These are phyloP conservation scores for Urocitellus parryii DNA, from an alignment of 2,113 vertebrate species.

Conservation along the genomic window DNA sequence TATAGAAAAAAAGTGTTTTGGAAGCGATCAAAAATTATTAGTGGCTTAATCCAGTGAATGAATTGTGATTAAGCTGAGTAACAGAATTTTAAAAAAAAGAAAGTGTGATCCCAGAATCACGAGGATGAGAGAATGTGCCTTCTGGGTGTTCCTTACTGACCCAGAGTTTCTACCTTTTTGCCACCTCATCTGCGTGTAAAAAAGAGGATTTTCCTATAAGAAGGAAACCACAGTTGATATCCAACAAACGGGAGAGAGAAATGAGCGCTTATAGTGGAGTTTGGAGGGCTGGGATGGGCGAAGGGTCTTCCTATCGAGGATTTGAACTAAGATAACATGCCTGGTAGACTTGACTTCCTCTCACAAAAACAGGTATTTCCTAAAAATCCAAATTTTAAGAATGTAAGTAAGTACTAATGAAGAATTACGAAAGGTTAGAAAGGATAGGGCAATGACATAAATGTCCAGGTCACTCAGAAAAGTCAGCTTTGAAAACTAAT, in stretches of 20 bases:
- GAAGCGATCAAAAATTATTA: conserved; percentile 14
- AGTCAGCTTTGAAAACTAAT: neutral
- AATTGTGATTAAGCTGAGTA: neutral
- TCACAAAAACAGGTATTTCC: neutral
- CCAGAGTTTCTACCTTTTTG: neutral
- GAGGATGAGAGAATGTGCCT: neutral
- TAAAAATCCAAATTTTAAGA: neutral
- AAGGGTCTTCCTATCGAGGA: neutral
- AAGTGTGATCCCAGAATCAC: neutral
- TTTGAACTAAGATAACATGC: neutral
- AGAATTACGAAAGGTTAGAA: conserved; percentile 16
- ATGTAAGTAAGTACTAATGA: neutral
- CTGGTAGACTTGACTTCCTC: neutral
- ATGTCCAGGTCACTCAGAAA: neutral
- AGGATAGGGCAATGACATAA: neutral
- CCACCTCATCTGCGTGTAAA: neutral
- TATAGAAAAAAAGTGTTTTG: neutral
- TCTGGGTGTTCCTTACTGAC: neutral
- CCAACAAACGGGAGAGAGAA: neutral
- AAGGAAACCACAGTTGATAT: neutral
- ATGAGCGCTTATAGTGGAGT: neutral
- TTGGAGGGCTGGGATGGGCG: neutral
- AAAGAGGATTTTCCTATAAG: neutral
- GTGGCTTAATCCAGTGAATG: neutral
- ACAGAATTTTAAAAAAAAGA: neutral